Conservation (phyloP, 2,888 invertebrate species). For the Podotricha telesiphe region DNA sequence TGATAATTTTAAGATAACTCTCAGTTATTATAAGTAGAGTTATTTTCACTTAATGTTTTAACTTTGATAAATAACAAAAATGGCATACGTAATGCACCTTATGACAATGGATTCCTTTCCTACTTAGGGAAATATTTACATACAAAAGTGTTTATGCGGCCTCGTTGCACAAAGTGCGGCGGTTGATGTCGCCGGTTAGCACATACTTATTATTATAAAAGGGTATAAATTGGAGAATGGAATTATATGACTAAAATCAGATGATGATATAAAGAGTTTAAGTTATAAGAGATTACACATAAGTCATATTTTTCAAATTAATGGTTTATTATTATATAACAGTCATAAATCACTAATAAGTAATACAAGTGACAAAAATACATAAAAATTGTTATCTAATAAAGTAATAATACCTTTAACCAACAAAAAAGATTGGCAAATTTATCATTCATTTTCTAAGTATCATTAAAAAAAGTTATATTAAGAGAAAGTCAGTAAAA, state of each 20-base stretch:
- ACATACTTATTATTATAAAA: background rate
- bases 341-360: no score
- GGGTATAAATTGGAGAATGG: background rate
- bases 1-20: constrained; percentile 8
- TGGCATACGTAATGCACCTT: background rate
- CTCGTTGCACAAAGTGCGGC: background rate
- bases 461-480: background rate
- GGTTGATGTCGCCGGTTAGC: background rate
- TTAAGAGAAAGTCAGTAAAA: background rate
- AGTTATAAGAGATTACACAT: no score
- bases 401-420: no score
- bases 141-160: background rate
- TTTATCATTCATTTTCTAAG: background rate
- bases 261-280: no score
- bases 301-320: no score
- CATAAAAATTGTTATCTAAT: no score
- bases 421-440: background rate
- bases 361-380: no score
- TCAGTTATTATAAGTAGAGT: constrained; percentile 1
- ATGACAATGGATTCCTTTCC: background rate
- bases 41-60: background rate
- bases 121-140: background rate
- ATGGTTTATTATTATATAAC: no score
- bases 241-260: no score
- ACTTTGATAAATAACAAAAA: background rate